A percentile compares a stretch with the other conserved stretches of the same genome.
These are phyloP conservation scores for Lepidostoma basale DNA, from an alignment of 1,140 invertebrate genomes.

Conservation along the genomic window DNA sequence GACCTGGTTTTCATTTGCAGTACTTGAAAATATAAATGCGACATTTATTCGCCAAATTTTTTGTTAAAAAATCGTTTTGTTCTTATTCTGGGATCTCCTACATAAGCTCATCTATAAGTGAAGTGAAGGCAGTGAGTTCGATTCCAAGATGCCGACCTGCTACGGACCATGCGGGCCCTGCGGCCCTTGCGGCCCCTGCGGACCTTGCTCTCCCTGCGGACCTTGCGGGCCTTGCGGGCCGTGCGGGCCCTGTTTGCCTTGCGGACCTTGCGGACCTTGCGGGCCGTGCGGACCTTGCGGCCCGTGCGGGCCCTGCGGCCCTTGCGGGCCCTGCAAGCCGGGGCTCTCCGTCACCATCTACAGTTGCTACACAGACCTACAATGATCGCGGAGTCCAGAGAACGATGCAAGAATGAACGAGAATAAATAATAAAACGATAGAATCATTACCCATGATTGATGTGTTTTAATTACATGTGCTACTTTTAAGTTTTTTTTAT, in stretches of 20 bases:
- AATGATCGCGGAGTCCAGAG: no score
- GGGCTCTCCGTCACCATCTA: constrained; percentile 2
- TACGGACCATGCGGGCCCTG: constrained; percentile 4
- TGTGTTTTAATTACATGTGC: no score
- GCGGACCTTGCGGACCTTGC: constrained; percentile 6
- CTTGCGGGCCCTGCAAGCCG: constrained; percentile 1
- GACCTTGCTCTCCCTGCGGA: neutral
- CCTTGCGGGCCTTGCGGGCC: constrained; percentile 7
- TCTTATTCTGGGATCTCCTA: no score
- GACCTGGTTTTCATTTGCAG: no score
- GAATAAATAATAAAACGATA: neutral
- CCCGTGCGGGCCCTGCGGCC: constrained; percentile 13
- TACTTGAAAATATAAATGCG: no score
- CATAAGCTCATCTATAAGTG: no score
- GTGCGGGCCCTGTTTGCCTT: neutral
- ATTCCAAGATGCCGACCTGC: constrained; percentile 4
- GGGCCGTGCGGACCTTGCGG: constrained; percentile 1
- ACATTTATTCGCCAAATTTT: no score
- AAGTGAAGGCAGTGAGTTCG: no score
- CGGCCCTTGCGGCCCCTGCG: neutral
- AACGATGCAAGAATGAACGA: neutral
- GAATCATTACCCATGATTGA: no score
- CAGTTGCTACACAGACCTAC: constrained; percentile 20
- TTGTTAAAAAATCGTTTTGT: no score
- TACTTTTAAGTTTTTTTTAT: no score